Percentiles rank a stretch among this genome's conserved stretches.
phyloP scores from a whole-genome alignment of 2,888 invertebrate genomes.

The Tenthredo notha region DNA sequence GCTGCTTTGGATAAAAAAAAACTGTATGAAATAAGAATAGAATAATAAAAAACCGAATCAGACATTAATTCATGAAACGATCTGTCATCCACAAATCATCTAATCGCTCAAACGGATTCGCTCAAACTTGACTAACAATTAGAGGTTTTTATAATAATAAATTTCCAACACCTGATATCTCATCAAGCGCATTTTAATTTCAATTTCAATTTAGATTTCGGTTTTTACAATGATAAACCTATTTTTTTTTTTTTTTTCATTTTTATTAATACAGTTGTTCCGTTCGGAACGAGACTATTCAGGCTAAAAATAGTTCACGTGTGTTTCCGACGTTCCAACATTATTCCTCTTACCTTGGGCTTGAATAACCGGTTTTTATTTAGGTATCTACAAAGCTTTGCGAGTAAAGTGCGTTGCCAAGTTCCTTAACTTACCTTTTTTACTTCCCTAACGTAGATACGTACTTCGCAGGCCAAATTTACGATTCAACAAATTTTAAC shows the following conservation, averaged over 20 bases:
- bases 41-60: not conserved
- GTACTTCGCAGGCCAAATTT: not conserved
- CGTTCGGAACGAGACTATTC: not conserved
- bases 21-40: not conserved
- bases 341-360: not conserved
- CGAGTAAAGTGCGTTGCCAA: not conserved
- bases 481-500: not conserved
- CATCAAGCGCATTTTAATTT: not conserved
- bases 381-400: not conserved
- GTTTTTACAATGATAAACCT: not conserved
- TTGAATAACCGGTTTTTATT: conserved; percentile 31
- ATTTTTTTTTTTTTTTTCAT: not conserved
- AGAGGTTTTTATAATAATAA: not conserved
- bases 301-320: not conserved
- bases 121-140: not conserved
- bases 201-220: not conserved
- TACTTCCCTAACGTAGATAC: not conserved
- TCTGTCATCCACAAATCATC: not conserved
- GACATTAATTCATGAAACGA: not conserved
- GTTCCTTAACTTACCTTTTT: not conserved
- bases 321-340: not conserved
- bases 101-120: not conserved
- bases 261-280: not conserved
- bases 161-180: not conserved
- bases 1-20: not conserved